Percentiles rank a stretch among this genome's conserved stretches.
Evolutionary conservation across 2,888 invertebrate genomes (phyloP).

Genomic region (Cartodere bifasciata): DNA sequence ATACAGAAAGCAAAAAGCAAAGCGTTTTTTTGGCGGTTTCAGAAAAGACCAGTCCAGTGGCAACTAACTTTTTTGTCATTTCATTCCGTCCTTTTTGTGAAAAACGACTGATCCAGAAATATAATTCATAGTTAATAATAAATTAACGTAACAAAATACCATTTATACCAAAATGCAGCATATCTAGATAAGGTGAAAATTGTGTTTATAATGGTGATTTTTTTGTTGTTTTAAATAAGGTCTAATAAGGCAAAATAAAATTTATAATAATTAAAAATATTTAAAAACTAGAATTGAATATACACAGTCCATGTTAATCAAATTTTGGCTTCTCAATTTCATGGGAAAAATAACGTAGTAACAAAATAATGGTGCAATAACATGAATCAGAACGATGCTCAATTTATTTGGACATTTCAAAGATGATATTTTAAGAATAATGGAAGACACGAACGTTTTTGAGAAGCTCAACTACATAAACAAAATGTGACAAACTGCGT

Average conservation of each 20-base stretch:
- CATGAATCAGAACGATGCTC: no score
- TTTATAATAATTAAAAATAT: constrained; percentile 16
- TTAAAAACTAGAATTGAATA: constrained; percentile 23
- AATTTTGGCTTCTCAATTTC: no score
- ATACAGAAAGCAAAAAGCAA: constrained; percentile 28
- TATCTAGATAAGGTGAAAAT: constrained; percentile 35
- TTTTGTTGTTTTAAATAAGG: constrained; percentile 19
- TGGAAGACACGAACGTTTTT: neutral
- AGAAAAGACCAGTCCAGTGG: constrained; percentile 58
- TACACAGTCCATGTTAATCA: constrained; percentile 28
- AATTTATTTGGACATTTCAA: no score
- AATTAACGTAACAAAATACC: constrained; percentile 14
- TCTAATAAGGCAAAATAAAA: constrained; percentile 29
- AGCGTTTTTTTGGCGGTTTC: constrained; percentile 44
- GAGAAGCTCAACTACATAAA: no score
- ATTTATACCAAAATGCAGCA: constrained; percentile 32
- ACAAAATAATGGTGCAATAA: no score
- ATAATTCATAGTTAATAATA: constrained; percentile 11
- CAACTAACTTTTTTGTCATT: constrained; percentile 39
- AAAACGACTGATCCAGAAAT: constrained; percentile 32
- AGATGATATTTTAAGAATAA: no score
- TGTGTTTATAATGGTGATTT: constrained; percentile 36
- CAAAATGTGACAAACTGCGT: constrained; percentile 24
- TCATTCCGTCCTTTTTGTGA: constrained; percentile 10
- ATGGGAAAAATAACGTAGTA: no score